phyloP scores from a whole-genome alignment of 2,113 vertebrate genomes.

The Xenopus borealis region DNA sequence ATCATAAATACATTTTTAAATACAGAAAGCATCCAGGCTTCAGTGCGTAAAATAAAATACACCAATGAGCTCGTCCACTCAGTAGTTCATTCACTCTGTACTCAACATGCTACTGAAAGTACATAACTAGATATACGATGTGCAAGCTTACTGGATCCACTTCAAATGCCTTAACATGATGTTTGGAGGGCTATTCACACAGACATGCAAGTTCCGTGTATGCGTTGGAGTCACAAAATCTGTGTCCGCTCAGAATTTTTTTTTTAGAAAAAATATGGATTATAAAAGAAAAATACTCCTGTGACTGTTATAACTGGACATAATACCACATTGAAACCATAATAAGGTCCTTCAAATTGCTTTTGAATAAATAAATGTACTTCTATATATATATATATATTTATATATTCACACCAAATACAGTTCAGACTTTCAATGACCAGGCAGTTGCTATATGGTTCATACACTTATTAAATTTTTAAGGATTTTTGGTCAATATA shows the following conservation, averaged over 20 bases:
- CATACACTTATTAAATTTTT: conserved; percentile 23
- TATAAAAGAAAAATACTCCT: conserved; percentile 1
- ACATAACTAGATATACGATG: conserved; percentile 19
- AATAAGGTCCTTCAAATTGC: conserved; percentile 61
- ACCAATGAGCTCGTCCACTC: conserved; percentile 77
- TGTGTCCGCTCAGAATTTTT: conserved; percentile 23
- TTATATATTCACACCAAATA: conserved; percentile 57
- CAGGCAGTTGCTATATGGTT: conserved; percentile 46
- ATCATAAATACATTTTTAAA: conserved; percentile 76
- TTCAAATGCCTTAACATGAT: background rate
- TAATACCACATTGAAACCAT: conserved; percentile 68
- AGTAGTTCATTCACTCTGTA: conserved; percentile 83
- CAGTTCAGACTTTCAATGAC: conserved; percentile 52
- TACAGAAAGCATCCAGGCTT: conserved; percentile 79
- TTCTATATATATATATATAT: conserved; percentile 52
- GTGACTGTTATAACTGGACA: conserved; percentile 41
- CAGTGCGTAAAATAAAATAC: conserved; percentile 80
- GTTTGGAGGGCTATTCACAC: conserved; percentile 49
- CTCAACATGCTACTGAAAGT: conserved; percentile 13
- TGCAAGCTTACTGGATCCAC: conserved; percentile 30
- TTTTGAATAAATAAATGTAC: conserved; percentile 66
- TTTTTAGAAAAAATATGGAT: background rate
- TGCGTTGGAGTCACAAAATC: conserved; percentile 29
- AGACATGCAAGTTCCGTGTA: conserved; percentile 52
- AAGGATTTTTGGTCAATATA: conserved; percentile 20